Conservation (phyloP, 2,113 vertebrate species). For the Malurus alboscapulatus region DNA sequence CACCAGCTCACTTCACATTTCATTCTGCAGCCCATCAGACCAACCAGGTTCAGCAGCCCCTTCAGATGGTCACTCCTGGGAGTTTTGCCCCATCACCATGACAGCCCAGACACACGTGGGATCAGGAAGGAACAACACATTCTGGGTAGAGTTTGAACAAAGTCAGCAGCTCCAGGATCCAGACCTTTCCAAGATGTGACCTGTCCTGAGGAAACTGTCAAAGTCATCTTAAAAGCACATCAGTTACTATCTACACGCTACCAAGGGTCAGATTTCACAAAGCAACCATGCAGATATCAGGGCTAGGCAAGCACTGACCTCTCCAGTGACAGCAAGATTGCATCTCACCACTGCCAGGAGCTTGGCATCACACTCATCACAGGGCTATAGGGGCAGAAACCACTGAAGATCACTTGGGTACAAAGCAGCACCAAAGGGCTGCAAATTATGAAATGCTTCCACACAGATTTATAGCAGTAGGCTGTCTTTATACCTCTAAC, state of each 20-base stretch:
- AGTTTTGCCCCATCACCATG: background rate
- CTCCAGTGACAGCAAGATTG: background rate
- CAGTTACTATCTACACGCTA: background rate
- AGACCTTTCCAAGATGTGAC: background rate
- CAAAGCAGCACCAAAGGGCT: background rate
- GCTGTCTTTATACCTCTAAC: background rate
- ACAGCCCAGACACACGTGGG: background rate
- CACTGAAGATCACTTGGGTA: background rate
- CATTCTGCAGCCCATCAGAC: background rate
- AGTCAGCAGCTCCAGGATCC: background rate
- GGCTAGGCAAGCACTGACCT: accelerated
- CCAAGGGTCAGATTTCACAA: background rate
- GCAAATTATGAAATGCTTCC: accelerated
- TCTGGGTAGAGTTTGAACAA: background rate
- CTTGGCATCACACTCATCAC: background rate
- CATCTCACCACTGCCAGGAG: background rate
- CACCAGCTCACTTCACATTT: background rate
- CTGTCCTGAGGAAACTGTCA: background rate
- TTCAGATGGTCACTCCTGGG: background rate
- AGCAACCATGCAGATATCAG: background rate
- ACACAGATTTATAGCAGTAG: background rate
- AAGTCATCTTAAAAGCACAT: background rate
- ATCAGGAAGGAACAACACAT: background rate
- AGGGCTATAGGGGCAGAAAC: background rate
- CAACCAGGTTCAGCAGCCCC: background rate